Evolutionary conservation across 2,113 vertebrate genomes (phyloP), one percentile per base, ranked within the genome.

Genomic region (Hystrix cristata): DNA sequence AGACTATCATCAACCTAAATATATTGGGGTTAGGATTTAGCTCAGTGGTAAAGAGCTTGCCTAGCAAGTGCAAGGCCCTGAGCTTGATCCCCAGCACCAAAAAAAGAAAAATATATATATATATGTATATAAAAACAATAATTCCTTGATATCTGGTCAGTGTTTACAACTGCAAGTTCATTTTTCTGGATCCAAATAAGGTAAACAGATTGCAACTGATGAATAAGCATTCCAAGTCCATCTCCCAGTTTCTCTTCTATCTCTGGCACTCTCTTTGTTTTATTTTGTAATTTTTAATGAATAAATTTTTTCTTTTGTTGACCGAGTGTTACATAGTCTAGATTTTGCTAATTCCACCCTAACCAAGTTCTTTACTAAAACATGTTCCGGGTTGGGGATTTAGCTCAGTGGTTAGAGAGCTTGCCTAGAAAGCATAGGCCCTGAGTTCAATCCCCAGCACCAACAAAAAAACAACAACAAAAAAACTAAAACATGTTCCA

Each of bases 291-390:
- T 38, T 34, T 92, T 92, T 53, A 72, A 76, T 78, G 27, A 86
- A 64, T 48, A 46, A 88, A 43, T 12, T 8, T 94, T 62, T 72
- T 89, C 57, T 96, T 71, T 21, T 13, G 60, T 29, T 10, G 84
- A 78, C 71, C 80, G 59, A 85, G 2, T 90, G 91, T 93, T 71
- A 65, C 71, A 83, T 34, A 95, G 81, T 87, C 74, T 90, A 53
- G 12, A 64, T 80, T 95, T 74, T 94, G 62, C 64, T 62, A n/a
- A 81, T 62, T 85, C 10, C 6, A 85, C 87, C 14, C 16, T 94
- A 18, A 19, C 2, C 9, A 18, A 38, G 10, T 27, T 79, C 74
- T 78, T 76, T 85, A 19, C n/a, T 5, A 53, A 79, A 79, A 31
- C 48, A 43, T 15, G 19, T 53, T 71, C 29, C 46, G 38, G 38